These are phyloP conservation scores for Corbicula japonica DNA, from an alignment of 2,888 invertebrate genomes.

Conservation along the genomic window DNA sequence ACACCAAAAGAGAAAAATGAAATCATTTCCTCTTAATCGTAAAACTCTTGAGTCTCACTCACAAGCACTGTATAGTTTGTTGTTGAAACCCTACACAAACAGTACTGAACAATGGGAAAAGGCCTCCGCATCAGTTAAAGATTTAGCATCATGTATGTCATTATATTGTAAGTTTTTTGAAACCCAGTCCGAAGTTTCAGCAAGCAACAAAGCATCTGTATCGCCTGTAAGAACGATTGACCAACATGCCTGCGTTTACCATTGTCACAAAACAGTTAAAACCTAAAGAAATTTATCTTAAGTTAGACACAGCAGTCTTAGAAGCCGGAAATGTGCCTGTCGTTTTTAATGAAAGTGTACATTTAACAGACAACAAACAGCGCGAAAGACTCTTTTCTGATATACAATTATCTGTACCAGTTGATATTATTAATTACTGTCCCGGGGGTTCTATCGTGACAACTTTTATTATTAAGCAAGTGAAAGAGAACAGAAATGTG, in stretches of 20 bases:
- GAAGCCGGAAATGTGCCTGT: conserved; percentile 17
- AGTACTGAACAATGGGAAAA: background rate
- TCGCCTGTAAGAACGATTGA: background rate
- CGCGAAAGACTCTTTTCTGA: conserved; percentile 29
- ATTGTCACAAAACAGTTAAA: background rate
- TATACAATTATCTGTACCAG: conserved; percentile 34
- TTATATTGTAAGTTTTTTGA: conserved; percentile 3
- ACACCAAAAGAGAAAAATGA: background rate
- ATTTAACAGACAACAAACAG: conserved; percentile 32
- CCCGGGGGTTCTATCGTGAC: conserved; percentile 38
- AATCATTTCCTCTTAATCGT: background rate
- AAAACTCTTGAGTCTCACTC: background rate
- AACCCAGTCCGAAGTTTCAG: background rate
- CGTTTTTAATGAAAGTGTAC: conserved; percentile 47
- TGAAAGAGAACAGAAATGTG: conserved; percentile 18
- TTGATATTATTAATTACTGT: conserved; percentile 49
- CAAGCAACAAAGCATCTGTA: background rate
- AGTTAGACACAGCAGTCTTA: conserved; percentile 13
- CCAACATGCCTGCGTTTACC: conserved; percentile 18
- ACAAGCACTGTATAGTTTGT: conserved; percentile 20
- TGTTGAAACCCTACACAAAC: conserved; percentile 1
- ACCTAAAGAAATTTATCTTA: background rate
- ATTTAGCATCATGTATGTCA: conserved; percentile 5
- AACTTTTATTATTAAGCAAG: conserved; percentile 16
- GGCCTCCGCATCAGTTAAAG: background rate